These are phyloP conservation scores for Lophius americanus DNA, from an alignment of 2,797 vertebrate species.

Conservation along the genomic window DNA sequence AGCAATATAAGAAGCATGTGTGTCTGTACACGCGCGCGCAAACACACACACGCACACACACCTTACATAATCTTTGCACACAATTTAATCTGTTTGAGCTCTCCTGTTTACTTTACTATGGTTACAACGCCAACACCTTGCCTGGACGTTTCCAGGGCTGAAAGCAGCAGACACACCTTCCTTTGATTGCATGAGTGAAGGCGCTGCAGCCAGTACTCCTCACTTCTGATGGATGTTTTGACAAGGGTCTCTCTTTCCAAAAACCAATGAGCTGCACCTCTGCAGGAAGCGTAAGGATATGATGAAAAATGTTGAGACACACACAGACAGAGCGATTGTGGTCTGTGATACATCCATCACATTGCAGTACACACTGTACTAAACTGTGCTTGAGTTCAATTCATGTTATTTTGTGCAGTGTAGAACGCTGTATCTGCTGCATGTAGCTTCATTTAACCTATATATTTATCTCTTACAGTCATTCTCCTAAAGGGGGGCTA, in stretches of 20 bases:
- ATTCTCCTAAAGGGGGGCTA: neutral
- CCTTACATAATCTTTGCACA: constrained; percentile 64
- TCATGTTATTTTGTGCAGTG: neutral
- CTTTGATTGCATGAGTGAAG: constrained; percentile 62
- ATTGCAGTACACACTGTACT: neutral
- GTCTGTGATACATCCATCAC: constrained; percentile 25
- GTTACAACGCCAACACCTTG: constrained; percentile 70
- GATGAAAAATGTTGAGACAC: constrained; percentile 33
- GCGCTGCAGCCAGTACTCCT: constrained; percentile 40
- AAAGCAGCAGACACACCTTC: constrained; percentile 73
- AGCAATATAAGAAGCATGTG: constrained; percentile 41
- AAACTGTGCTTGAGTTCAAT: neutral
- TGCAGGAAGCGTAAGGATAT: constrained; percentile 51
- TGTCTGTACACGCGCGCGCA: constrained; percentile 11
- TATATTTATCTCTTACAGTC: neutral
- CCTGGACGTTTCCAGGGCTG: constrained; percentile 54
- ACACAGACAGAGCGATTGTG: constrained; percentile 11
- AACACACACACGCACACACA: constrained; percentile 32
- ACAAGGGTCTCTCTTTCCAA: constrained; percentile 58
- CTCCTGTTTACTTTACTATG: constrained; percentile 73
- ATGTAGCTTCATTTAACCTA: neutral
- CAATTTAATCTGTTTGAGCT: constrained; percentile 73
- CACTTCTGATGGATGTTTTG: constrained; percentile 65
- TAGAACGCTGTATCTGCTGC: no score
- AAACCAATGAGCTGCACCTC: constrained; percentile 50